Evolutionary conservation across 2,797 vertebrate species (phyloP).

Genomic region (Tauraco hartlaubi): DNA sequence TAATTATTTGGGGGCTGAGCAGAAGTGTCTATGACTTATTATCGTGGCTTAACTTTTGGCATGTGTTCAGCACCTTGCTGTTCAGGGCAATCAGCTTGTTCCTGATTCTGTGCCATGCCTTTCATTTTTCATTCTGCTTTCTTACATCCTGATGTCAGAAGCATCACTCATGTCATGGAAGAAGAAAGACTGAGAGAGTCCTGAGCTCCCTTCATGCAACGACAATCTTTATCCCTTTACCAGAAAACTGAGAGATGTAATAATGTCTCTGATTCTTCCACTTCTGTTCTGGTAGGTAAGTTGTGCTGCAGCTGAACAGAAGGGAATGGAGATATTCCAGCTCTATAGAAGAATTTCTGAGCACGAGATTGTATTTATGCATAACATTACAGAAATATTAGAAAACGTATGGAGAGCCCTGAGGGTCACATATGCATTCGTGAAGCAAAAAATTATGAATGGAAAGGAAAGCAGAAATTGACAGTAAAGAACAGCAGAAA

Average conservation of each 20-base stretch:
- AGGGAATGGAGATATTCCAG: neutral
- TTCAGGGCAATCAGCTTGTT: neutral
- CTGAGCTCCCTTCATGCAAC: neutral
- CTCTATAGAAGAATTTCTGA: neutral
- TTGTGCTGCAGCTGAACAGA: neutral
- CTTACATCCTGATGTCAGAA: neutral
- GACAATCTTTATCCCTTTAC: neutral
- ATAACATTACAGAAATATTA: neutral
- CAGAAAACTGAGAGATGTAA: neutral
- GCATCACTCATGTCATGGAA: constrained; percentile 6
- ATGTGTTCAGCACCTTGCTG: neutral
- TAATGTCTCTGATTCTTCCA: constrained; percentile 16
- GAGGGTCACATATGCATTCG: neutral
- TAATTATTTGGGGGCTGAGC: neutral
- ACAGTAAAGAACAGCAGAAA: neutral
- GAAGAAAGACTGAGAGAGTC: neutral
- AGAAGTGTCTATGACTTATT: neutral
- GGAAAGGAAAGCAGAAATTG: neutral
- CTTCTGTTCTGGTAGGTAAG: neutral
- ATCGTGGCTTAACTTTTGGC: neutral
- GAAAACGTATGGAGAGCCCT: neutral
- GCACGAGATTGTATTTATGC: neutral
- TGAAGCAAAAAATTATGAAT: constrained; percentile 30
- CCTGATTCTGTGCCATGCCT: neutral
- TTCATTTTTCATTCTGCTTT: constrained; percentile 47